These are phyloP conservation scores for Corydoras sp. DNA, from an alignment of 2,113 vertebrate species.

Conservation along the genomic window DNA sequence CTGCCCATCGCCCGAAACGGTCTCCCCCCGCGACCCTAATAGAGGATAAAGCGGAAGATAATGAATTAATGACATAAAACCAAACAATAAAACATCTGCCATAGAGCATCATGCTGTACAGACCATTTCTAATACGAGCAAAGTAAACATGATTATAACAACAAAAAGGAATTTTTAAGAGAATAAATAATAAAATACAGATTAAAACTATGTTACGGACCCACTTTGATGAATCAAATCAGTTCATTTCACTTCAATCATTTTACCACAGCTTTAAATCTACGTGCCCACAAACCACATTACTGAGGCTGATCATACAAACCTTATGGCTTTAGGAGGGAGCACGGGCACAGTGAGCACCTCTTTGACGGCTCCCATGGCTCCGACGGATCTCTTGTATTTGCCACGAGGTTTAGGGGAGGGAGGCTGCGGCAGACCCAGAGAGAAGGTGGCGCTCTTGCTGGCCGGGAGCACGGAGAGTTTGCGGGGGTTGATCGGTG, in stretches of 20 bases:
- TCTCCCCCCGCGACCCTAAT: too few relatives aligned
- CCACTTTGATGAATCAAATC: neutral
- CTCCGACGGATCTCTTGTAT: constrained; percentile 76
- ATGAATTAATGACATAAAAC: too few relatives aligned
- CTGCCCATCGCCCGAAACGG: too few relatives aligned
- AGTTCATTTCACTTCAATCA: neutral
- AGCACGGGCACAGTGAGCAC: constrained; percentile 53
- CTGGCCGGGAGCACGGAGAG: constrained; percentile 78
- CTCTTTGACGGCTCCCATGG: constrained; percentile 61
- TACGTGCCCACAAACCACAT: too few relatives aligned
- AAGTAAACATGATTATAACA: too few relatives aligned
- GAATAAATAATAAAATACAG: too few relatives aligned
- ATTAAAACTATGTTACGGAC: too few relatives aligned
- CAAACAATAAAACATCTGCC: too few relatives aligned
- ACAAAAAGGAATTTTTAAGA: too few relatives aligned
- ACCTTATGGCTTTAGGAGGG: constrained; percentile 68
- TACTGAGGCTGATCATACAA: constrained; percentile 15
- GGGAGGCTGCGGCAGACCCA: constrained; percentile 82
- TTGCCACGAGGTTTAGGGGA: constrained; percentile 85
- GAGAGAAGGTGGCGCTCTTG: constrained; percentile 81
- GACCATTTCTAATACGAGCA: too few relatives aligned
- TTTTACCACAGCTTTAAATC: neutral
- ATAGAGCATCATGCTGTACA: too few relatives aligned
- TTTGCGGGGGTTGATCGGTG: constrained; percentile 73
- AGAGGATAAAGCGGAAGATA: too few relatives aligned